Evolutionary conservation across 2,113 vertebrate genomes (phyloP).

Genomic region (Otis tarda): DNA sequence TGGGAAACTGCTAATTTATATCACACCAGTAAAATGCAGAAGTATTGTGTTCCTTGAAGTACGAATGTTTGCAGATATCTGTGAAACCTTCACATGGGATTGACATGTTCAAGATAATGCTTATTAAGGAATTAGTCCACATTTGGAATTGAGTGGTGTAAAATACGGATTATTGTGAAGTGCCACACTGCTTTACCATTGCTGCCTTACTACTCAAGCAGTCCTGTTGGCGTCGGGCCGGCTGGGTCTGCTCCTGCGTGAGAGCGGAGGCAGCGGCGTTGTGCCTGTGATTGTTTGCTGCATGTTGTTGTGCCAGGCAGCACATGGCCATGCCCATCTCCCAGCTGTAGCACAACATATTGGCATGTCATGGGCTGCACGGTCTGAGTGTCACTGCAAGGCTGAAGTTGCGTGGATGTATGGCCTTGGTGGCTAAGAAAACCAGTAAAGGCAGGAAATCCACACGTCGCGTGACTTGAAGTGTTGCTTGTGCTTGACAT

Average conservation of each 20-base stretch:
- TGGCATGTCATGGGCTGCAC: neutral
- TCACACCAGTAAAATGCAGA: slow-evolving; percentile 33
- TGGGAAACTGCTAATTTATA: slow-evolving; percentile 67
- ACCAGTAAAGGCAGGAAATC: neutral
- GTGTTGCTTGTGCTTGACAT: neutral
- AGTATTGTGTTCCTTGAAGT: slow-evolving; percentile 28
- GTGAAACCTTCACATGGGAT: neutral
- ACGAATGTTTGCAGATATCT: slow-evolving; percentile 12
- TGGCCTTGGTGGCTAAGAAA: neutral
- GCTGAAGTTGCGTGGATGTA: neutral
- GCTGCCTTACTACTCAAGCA: neutral
- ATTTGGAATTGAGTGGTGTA: neutral
- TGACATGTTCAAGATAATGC: neutral
- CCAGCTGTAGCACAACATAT: fast-evolving
- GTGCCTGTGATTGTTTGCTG: neutral
- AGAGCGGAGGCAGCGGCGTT: neutral
- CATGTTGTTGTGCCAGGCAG: neutral
- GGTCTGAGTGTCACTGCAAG: neutral
- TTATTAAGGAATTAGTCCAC: neutral
- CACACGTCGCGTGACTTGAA: neutral
- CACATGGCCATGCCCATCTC: neutral
- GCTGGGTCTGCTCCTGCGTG: neutral
- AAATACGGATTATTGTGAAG: neutral
- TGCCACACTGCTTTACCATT: neutral
- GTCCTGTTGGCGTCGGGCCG: neutral